phyloP scores from a whole-genome alignment of 2,888 invertebrate genomes.

The Cephus pygmeus region DNA sequence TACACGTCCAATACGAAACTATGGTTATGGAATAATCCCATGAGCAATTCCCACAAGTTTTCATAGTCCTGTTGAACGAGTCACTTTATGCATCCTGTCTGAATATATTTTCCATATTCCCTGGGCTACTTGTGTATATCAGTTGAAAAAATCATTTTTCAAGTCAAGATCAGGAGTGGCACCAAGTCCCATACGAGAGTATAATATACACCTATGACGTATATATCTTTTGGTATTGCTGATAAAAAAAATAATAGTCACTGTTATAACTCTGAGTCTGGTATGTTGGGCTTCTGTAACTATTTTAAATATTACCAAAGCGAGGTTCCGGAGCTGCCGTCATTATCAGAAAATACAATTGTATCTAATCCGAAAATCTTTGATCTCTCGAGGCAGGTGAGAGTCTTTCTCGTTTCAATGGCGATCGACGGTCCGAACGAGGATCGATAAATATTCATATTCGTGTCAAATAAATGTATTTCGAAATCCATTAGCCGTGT shows the following conservation, averaged over 20 bases:
- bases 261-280: background rate
- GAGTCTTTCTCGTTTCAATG: background rate
- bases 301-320: background rate
- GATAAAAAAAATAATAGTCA: background rate
- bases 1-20: background rate
- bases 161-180: background rate
- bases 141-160: background rate
- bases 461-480: background rate
- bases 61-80: background rate
- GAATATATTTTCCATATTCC: background rate
- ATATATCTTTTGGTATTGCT: background rate
- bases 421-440: background rate
- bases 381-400: background rate
- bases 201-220: background rate
- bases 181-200: background rate
- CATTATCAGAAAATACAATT: background rate
- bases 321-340: background rate
- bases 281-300: background rate
- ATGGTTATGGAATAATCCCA: background rate
- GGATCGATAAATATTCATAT: background rate
- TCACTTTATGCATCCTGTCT: background rate
- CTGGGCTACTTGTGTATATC: background rate
- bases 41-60: background rate
- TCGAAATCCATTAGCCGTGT: background rate
- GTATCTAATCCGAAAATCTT: background rate